Conservation (phyloP, 2,113 vertebrate species). For the Vulpes lagopus region DNA sequence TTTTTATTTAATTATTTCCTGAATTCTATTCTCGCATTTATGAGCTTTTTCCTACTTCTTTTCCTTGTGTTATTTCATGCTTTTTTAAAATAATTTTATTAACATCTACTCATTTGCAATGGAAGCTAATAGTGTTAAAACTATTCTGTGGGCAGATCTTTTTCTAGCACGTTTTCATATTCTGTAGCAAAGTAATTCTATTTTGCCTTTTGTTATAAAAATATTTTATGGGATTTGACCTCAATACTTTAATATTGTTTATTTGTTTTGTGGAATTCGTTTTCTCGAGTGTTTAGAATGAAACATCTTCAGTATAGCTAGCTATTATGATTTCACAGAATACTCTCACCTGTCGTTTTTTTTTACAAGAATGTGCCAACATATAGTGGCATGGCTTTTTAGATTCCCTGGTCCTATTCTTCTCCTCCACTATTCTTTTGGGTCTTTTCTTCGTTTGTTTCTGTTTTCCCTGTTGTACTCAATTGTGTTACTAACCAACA, state of each 20-base stretch:
- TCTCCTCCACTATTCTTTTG: background rate
- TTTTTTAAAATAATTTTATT: constrained; percentile 6
- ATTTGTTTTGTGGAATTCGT: background rate
- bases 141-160: background rate
- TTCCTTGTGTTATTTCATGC: background rate
- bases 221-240: background rate
- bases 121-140: background rate
- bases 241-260: background rate
- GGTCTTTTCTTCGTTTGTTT: background rate
- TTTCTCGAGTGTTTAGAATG: background rate
- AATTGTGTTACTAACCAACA: background rate
- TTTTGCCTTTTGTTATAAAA: background rate
- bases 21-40: background rate
- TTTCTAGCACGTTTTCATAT: background rate
- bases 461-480: background rate
- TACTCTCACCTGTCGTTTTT: background rate
- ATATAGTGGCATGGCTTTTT: background rate
- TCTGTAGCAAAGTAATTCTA: background rate
- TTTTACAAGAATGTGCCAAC: background rate
- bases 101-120: background rate
- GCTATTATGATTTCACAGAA: background rate
- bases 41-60: background rate
- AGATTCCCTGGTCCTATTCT: background rate
- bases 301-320: background rate
- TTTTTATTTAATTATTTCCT: background rate